Conservation (phyloP, 2,797 vertebrate species). For the Neosilurus mollespiculum region DNA sequence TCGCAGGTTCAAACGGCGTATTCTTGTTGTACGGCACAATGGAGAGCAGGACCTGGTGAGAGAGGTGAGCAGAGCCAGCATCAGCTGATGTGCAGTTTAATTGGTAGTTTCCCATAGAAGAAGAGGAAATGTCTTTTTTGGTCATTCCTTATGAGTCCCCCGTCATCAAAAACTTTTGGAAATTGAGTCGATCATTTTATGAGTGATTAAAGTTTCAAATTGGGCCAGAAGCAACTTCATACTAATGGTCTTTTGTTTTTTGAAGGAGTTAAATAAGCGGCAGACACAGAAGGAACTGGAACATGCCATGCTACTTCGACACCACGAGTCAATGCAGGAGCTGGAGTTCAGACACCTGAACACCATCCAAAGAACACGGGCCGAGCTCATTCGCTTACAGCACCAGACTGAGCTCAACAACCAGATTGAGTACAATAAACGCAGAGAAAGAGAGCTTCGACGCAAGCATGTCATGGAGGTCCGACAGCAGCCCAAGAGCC, state of each 20-base stretch:
- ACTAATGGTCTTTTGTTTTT: conserved; percentile 25
- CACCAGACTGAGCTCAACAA: conserved; percentile 99
- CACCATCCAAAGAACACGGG: conserved; percentile 93
- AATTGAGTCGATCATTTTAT: neutral
- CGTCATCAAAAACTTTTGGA: neutral
- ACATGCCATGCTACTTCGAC: conserved; percentile 95
- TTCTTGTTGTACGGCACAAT: conserved; percentile 94
- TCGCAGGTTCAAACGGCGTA: conserved; percentile 92
- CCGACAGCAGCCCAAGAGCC: conserved; percentile 97
- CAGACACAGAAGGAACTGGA: conserved; percentile 98
- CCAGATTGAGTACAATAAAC: conserved; percentile 98
- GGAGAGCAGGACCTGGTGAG: conserved; percentile 94
- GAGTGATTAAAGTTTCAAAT: neutral
- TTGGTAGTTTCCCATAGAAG: neutral
- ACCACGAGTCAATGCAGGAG: conserved; percentile 99
- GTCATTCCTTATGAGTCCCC: neutral
- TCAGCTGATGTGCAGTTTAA: neutral
- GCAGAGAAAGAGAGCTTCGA: conserved; percentile 91
- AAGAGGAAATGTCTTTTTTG: neutral
- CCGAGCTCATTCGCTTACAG: conserved; percentile 92
- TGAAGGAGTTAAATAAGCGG: conserved; percentile 94
- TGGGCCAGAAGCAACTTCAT: neutral
- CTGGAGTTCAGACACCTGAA: conserved; percentile 95
- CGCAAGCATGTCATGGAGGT: conserved; percentile 98
- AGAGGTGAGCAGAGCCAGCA: conserved; percentile 39